Evolutionary conservation across 2,113 vertebrate genomes (phyloP).

Genomic region (Gymnogyps californianus): DNA sequence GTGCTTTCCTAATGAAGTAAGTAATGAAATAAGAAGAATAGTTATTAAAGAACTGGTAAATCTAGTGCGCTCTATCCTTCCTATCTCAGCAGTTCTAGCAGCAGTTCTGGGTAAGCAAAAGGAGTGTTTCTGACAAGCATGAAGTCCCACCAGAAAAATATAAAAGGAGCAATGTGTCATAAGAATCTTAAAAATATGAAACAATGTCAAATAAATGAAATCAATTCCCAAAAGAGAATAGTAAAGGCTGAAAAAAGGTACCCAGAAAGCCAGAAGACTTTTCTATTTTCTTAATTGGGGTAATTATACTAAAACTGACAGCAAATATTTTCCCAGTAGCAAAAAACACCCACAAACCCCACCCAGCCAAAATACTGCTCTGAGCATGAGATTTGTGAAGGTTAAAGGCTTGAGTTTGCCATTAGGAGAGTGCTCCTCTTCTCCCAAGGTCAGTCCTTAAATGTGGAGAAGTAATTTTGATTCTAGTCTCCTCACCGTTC

Average conservation of each 20-base stretch:
- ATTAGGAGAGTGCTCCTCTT: not conserved
- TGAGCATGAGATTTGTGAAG: not conserved
- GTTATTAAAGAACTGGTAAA: not conserved
- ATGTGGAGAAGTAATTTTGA: conserved; percentile 3
- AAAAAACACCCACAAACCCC: not conserved
- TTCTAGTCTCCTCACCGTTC: conserved; percentile 2
- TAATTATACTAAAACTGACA: conserved; percentile 25
- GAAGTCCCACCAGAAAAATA: not conserved
- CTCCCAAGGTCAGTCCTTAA: conserved; percentile 14
- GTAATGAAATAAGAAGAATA: not conserved
- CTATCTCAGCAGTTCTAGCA: not conserved
- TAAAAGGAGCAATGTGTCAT: not conserved
- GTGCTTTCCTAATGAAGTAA: not conserved
- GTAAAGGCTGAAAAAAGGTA: not conserved
- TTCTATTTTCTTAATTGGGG: not conserved
- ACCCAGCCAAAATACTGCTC: not conserved
- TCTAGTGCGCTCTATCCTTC: not conserved
- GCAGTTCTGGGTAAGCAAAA: not conserved
- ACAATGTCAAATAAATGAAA: not conserved
- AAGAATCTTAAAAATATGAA: not conserved
- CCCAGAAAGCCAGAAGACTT: not conserved
- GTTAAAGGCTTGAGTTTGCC: not conserved
- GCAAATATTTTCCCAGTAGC: not conserved
- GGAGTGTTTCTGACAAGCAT: not conserved
- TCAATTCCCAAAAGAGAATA: not conserved